phyloP scores from a whole-genome alignment of 2,113 vertebrate species.

The Nyctibius bracteatus region DNA sequence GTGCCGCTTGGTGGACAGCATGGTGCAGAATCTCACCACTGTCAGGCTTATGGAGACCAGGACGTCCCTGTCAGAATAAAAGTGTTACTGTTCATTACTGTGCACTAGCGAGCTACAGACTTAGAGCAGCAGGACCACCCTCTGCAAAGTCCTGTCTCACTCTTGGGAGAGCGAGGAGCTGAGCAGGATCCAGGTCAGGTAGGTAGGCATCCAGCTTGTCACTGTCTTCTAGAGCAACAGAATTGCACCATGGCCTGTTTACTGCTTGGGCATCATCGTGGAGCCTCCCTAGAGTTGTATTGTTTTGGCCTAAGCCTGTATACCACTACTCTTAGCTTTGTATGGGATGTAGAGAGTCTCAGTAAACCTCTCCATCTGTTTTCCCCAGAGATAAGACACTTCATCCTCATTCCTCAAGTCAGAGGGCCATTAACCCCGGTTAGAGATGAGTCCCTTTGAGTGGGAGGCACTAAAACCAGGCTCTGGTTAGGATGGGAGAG shows the following conservation, averaged over 20 bases:
- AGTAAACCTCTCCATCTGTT: background rate
- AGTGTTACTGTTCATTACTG: background rate
- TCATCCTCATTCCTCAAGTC: background rate
- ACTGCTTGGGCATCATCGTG: accelerated
- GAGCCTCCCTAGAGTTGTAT: background rate
- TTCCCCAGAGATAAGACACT: background rate
- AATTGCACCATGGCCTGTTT: background rate
- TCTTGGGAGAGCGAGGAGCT: background rate
- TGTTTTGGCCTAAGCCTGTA: background rate
- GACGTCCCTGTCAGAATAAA: background rate
- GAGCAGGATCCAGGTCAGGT: background rate
- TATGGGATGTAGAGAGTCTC: accelerated
- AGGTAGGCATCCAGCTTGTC: background rate
- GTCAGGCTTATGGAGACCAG: background rate
- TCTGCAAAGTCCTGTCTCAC: background rate
- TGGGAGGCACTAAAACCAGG: background rate
- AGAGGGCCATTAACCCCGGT: background rate
- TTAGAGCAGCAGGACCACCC: background rate
- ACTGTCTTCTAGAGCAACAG: background rate
- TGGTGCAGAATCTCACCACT: background rate
- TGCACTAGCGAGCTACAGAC: background rate
- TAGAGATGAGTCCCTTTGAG: background rate
- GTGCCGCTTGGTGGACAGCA: slow-evolving; percentile 20
- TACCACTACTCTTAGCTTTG: background rate
- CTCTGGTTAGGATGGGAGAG: background rate